Conservation (phyloP, 1,140 invertebrate species). For the Octopus bimaculoides region DNA sequence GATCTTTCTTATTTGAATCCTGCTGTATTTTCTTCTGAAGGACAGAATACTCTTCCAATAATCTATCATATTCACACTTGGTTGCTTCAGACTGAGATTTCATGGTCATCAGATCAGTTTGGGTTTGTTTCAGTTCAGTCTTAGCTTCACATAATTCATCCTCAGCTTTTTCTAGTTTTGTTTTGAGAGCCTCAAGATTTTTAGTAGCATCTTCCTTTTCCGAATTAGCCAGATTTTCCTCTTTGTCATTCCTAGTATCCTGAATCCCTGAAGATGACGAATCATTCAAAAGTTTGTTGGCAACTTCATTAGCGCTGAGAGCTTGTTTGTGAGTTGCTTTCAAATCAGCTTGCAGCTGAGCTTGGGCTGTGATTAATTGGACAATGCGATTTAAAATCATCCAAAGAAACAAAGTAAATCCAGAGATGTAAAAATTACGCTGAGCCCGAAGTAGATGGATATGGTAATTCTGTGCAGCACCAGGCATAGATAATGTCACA, state of each 20-base stretch:
- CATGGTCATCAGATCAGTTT: neutral
- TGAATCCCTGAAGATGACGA: neutral
- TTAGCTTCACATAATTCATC: neutral
- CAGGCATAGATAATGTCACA: slow-evolving; percentile 58
- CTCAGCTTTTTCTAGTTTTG: neutral
- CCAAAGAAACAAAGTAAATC: neutral
- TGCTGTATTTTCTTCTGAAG: neutral
- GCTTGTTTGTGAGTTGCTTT: neutral
- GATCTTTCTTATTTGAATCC: too few species aligned
- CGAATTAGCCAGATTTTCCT: neutral
- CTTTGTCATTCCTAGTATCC: neutral
- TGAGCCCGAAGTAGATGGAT: slow-evolving; percentile 97
- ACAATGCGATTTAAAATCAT: neutral
- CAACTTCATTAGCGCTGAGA: neutral
- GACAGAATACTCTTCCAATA: neutral
- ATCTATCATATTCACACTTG: neutral
- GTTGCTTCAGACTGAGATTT: neutral
- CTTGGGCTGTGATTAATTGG: neutral
- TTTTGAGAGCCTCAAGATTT: neutral
- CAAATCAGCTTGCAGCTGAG: neutral
- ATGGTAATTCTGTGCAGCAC: slow-evolving; percentile 55
- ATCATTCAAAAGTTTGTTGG: neutral
- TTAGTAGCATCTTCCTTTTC: neutral
- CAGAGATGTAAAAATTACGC: slow-evolving; percentile 62
- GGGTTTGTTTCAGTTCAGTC: neutral